A percentile compares a stretch with the other conserved stretches of the same genome.
Evolutionary conservation across 1,140 invertebrate species (phyloP).

Genomic region (Penaeus vannamei): DNA sequence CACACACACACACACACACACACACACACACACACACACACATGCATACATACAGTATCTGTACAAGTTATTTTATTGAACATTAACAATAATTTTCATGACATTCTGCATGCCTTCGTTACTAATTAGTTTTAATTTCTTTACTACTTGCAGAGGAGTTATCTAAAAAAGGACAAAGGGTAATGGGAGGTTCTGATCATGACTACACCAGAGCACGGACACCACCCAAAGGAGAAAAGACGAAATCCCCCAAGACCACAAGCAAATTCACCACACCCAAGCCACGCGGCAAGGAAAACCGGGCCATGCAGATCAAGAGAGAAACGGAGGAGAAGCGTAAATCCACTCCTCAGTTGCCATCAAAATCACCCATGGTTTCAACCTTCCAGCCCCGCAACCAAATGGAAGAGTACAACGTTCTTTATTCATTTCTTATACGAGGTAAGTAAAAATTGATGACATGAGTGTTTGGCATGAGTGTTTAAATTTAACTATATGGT

Average conservation of each 20-base stretch:
- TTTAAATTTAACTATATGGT: too few species aligned
- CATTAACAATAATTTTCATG: too few species aligned
- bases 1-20: too few species aligned
- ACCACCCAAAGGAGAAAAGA: constrained; percentile 49
- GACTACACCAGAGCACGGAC: constrained; percentile 63
- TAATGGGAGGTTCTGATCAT: constrained; percentile 55
- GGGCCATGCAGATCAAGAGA: constrained; percentile 35
- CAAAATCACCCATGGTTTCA: constrained; percentile 1
- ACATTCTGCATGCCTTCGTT: background rate
- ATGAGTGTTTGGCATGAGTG: background rate
- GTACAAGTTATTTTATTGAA: too few species aligned
- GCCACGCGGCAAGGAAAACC: constrained; percentile 62
- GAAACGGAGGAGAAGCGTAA: constrained; percentile 52
- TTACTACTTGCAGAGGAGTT: constrained; percentile 28
- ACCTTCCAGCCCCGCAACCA: constrained; percentile 59
- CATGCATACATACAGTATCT: too few species aligned
- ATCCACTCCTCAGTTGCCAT: background rate
- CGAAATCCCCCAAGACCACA: constrained; percentile 32
- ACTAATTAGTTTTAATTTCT: background rate
- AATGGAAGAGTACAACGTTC: constrained; percentile 65
- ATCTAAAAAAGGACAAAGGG: constrained; percentile 7
- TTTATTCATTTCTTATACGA: constrained; percentile 63
- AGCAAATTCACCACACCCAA: constrained; percentile 52
- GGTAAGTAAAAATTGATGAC: constrained; percentile 24
- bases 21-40: too few species aligned